Evolutionary conservation across 2,888 invertebrate species (phyloP).

Genomic region (Ornithoptera priamus): DNA sequence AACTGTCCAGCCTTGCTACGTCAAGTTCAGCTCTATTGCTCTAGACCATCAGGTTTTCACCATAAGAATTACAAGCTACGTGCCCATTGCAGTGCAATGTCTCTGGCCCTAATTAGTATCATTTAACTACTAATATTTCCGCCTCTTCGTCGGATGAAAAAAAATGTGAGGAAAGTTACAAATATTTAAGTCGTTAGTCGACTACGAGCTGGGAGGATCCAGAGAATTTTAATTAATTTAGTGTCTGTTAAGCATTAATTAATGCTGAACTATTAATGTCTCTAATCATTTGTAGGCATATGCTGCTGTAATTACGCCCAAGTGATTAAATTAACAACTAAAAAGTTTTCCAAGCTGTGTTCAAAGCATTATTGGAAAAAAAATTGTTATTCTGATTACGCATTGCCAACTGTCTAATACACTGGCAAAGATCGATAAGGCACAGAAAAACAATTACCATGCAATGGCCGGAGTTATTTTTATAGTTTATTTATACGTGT

Average conservation of each 20-base stretch:
- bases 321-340: background rate
- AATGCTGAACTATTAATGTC: background rate
- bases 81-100: too few species aligned
- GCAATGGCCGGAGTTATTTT: slow-evolving; percentile 7
- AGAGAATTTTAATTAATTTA: background rate
- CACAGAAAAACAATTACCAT: slow-evolving; percentile 6
- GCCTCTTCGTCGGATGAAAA: too few species aligned
- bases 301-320: background rate
- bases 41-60: too few species aligned
- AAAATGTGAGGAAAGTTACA: background rate
- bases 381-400: slow-evolving; percentile 4
- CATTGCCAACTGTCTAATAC: slow-evolving; percentile 6
- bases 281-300: background rate
- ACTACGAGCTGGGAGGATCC: background rate
- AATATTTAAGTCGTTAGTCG: background rate
- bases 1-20: too few species aligned
- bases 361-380: background rate
- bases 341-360: background rate
- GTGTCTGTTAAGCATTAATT: background rate
- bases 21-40: too few species aligned
- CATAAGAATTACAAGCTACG: too few species aligned
- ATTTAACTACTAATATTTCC: too few species aligned
- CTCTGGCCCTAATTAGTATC: too few species aligned
- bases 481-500: background rate
- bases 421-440: background rate